Base-by-base conservation (phyloP, 2,888 invertebrate genomes). In the Ectemnius cavifrons region DNA sequence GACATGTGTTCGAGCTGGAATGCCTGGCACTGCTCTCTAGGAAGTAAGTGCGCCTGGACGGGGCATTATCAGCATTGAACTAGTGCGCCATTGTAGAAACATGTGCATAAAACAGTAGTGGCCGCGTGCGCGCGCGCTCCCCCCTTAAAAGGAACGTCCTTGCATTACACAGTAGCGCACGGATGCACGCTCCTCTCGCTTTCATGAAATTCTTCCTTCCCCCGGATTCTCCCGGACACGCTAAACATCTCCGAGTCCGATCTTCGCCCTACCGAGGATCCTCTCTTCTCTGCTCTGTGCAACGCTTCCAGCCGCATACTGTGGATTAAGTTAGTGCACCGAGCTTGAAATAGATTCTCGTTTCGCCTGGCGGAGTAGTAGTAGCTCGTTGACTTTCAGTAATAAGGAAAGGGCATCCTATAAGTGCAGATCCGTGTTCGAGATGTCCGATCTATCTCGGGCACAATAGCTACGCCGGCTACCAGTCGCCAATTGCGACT, bases 141-240 rank as follows among this genome's bases (percentile, higher is more conserved):
- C 61, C 73, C 70, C 67, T 81, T 81, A 81, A 81, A 80, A 75
- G 78, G 75, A 81, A 71, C 73, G 80, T 74, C 81, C 78, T 80
- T 78, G 81, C 81, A 81, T 78, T 71, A 71, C 79, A 73, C 76
- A 59, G 77, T 77, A 75, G 77, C 75, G 71, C 69, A 71, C 71
- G 68, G 78, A 81, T 77, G 75, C 69, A 70, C 78, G 73, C 71
- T 80, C 37, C 37, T 37, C 75, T 81, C 73, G 65, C 73, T 80
- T 77, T 75, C 75, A 78, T 81, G 81, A 81, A 80, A 81, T 80
- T 80, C 78, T 71, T 68, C 68, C 69, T 64, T 68, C 68, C 69
- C 62, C 62, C 69, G 73, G 77, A 70, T 76, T 66, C 77, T 77
- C 73, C 75, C 71, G 63, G 77, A 37, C 37, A 37, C 73, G 52